Evolutionary conservation across 1,140 invertebrate species (phyloP).

Genomic region (Cydia pomonella): DNA sequence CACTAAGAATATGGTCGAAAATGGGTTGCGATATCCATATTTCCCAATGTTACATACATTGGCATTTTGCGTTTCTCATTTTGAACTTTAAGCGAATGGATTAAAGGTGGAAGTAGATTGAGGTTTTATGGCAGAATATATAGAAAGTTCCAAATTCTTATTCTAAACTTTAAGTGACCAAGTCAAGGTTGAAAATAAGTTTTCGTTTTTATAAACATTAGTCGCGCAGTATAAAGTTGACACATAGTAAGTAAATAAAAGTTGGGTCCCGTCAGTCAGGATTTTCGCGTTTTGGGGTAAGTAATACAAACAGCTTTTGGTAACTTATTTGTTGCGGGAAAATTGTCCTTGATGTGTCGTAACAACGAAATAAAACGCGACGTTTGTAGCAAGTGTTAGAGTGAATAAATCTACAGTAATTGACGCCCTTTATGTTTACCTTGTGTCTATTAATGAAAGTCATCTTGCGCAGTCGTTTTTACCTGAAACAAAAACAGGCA

Average conservation of each 20-base stretch:
- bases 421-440: too few relatives aligned
- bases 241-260: slow-evolving; percentile 10
- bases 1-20: background rate
- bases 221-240: background rate
- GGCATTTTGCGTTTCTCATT: background rate
- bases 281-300: slow-evolving; percentile 16
- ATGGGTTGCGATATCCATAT: background rate
- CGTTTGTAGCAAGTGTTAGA: too few relatives aligned
- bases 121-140: background rate
- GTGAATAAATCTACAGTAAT: too few relatives aligned
- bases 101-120: background rate
- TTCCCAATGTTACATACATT: background rate
- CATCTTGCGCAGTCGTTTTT: too few relatives aligned
- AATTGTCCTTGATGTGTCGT: too few relatives aligned
- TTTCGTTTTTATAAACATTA: background rate
- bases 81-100: background rate
- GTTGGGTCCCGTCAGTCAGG: slow-evolving; percentile 11
- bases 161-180: background rate
- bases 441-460: too few relatives aligned
- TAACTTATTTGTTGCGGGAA: background rate
- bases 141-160: background rate
- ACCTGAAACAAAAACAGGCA: too few relatives aligned
- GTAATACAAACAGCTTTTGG: background rate
- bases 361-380: too few relatives aligned
- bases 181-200: background rate